Conservation (phyloP, 2,888 invertebrate genomes). For the Aphrophora alni region DNA sequence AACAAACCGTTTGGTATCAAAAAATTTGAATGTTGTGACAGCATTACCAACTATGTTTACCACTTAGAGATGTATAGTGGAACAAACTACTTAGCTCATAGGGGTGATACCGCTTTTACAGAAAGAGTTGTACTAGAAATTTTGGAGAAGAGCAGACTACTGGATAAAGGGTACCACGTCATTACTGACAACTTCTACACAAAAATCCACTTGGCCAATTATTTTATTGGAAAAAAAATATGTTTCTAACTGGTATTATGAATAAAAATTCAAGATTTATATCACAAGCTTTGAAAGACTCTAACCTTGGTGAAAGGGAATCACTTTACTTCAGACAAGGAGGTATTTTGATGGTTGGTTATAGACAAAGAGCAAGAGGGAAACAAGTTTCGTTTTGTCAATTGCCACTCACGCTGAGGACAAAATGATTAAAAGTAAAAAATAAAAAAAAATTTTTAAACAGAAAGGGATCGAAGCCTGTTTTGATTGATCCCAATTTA, state of each 20-base stretch:
- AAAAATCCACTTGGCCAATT: conserved; percentile 4
- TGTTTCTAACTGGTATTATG: background rate
- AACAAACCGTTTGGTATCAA: conserved; percentile 24
- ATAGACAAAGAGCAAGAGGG: too few species aligned
- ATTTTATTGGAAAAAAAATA: too few species aligned
- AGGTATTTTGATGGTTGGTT: too few species aligned
- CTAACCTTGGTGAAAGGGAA: too few species aligned
- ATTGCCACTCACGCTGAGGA: too few species aligned
- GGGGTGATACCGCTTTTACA: background rate
- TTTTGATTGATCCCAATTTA: too few species aligned
- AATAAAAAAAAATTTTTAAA: too few species aligned
- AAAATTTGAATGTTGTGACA: conserved; percentile 27
- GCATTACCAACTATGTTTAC: conserved; percentile 14
- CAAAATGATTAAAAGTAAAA: too few species aligned
- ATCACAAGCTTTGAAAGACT: background rate
- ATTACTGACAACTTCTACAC: conserved; percentile 27
- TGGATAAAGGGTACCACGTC: conserved; percentile 24
- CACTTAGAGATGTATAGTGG: conserved; percentile 24
- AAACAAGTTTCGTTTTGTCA: too few species aligned
- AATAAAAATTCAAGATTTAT: conserved; percentile 21
- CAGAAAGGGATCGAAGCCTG: too few species aligned
- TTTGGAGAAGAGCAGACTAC: background rate
- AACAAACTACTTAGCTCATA: background rate
- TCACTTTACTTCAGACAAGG: too few species aligned
- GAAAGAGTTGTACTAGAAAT: conserved; percentile 11